Percentiles rank a stretch among this genome's conserved stretches.
Conservation (phyloP, 2,113 vertebrate genomes). For the Clupea harengus region DNA sequence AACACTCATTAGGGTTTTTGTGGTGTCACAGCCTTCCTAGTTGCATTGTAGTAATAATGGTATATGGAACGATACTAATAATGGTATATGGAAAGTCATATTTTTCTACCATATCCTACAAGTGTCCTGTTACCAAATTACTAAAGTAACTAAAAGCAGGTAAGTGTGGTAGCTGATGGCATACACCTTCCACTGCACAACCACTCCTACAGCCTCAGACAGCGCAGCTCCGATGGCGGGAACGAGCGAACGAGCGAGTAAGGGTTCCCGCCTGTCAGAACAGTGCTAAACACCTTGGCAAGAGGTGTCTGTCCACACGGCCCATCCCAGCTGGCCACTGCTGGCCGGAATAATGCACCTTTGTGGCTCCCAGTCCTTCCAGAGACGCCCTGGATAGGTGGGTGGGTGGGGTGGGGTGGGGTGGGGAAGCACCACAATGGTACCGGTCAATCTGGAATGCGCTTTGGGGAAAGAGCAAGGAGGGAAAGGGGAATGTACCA, state of each 20-base stretch:
- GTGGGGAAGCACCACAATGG: slow-evolving; percentile 28
- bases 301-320: not conserved
- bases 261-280: slow-evolving; percentile 1
- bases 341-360: slow-evolving; percentile 26
- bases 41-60: no score
- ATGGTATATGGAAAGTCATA: no score
- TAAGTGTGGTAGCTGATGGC: not conserved
- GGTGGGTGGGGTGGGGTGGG: not conserved
- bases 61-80: no score
- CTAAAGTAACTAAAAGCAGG: not conserved
- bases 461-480: slow-evolving; percentile 54
- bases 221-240: not conserved
- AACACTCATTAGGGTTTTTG: no score
- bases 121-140: not conserved
- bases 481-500: slow-evolving; percentile 70
- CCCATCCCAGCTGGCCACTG: not conserved
- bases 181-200: not conserved
- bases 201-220: not conserved
- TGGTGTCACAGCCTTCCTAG: no score
- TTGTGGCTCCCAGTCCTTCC: slow-evolving; percentile 13
- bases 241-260: not conserved
- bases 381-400: not conserved
- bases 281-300: slow-evolving; percentile 4
- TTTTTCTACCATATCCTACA: not conserved
- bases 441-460: slow-evolving; percentile 62